Base-by-base conservation (phyloP, 2,888 invertebrate species). In the Drosophila fungiperda region DNA sequence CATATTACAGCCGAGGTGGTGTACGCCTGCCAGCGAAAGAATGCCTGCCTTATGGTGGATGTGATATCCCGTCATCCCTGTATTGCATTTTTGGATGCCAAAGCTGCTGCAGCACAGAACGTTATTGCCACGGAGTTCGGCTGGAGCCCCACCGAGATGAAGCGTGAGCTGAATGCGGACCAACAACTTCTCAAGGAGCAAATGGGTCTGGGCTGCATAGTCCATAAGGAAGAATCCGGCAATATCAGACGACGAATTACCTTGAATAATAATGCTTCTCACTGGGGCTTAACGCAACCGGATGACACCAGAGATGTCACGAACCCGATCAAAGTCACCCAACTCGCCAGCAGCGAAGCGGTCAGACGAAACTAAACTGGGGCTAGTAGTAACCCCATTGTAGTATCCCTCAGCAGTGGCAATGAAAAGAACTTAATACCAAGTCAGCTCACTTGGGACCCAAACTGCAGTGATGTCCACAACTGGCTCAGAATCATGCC, bases 1-100 rank as follows among this genome's bases (percentile, higher is more conserved):
- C 99, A 99, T 93, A 98, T 99, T 87, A 99, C 99, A 92, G 99
- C 99, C n/a, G 99, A 99, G 93, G 95, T 96, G 74, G 94, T 94
- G 78, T 99, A 99, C 93, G 99, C 71, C 29, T 76, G 99, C 17
- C 95, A 97, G 57, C 95, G 97, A 63, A 99, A 99, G 93, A 99
- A 99, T 93, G 99, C 99, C 15, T 96, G 97, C 93, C 97, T 97
- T 1, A 97, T 99, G 0, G 95, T 99, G 45, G 99, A 99, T 93
- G 97, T 99, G 95, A 97, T 99, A 80, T 99, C 99, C 1, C 95
- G 99, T 20, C 95, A 99, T 17, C 94, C 99, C 71, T 95, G 99
- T 29, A 94, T 99, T 57, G 97, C 99, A 6, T 99, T 99, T 94
- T 95, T 99, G 74, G 99, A 99, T 94, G 98, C 97, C 23, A 97